Base-by-base conservation (phyloP, 1,140 invertebrate genomes). In the Leptinotarsa lineolata region DNA sequence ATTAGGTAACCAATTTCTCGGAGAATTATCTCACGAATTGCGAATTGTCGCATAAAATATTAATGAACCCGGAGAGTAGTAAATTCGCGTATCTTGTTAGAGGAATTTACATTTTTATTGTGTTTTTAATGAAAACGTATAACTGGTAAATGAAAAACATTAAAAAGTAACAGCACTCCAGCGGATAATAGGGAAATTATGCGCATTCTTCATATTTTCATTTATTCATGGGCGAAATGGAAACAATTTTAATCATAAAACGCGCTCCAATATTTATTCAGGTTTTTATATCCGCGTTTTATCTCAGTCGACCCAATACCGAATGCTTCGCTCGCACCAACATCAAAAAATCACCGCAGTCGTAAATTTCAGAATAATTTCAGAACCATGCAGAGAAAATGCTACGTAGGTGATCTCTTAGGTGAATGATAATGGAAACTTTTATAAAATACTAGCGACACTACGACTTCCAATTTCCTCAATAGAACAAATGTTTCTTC, bases 111-210 rank as follows among this genome's bases (percentile, higher is more conserved):
- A 70, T 71, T 71, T 71, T 71, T 71, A 63, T 71, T 71, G 69
- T 71, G 30, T 71, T 71, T 71, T 71, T 63, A 71, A 71, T 71
- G 69, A 45, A 71, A 71, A 60, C 67, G 68, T 67, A 67, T 67
- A 67, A 68, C 45, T 54, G 46, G 48, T 71, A 71, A 63, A 71
- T 71, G 59, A 45, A 61, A 71, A 71, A n/a, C 58, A 70, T 70
- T 70, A 59, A 70, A 71, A 69, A 69, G 24, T 58, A 69, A 69
- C 68, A 59, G 22, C 46, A 12, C 15, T 22, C 21, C 48, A 69
- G n/a, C 64, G 48, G 24, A 59, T 69, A 69, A 69, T 59, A 48
- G 46, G 46, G 68, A 59, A 69, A 46, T 69, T 69, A 69, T 69
- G 68, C 68, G 22, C 68, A 69, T 46, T 69, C 54, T 22, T 69